A percentile compares a stretch with the other conserved stretches of the same genome.
Evolutionary conservation across 2,888 invertebrate species (phyloP).

Genomic region (Mesorhabditis spiculigera): DNA sequence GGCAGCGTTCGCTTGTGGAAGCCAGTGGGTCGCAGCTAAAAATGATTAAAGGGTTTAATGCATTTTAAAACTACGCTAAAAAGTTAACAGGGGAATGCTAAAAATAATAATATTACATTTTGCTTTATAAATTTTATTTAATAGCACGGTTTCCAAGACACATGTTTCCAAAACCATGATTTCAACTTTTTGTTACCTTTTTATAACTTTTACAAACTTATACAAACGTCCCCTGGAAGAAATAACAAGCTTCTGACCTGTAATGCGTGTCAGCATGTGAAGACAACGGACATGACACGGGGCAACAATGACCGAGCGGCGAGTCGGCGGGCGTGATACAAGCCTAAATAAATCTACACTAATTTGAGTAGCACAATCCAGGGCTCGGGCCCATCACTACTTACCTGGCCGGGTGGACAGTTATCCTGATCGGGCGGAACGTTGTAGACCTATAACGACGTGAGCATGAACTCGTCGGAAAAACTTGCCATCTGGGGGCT

Average conservation of each 20-base stretch:
- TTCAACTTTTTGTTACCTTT: too few species aligned
- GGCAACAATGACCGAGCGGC: slow-evolving; percentile 56
- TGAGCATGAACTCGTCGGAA: background rate
- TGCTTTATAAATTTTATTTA: too few species aligned
- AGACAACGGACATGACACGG: slow-evolving; percentile 52
- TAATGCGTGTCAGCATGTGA: slow-evolving; percentile 42
- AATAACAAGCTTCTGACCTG: background rate
- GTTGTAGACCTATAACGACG: slow-evolving; percentile 28
- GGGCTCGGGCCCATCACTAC: background rate
- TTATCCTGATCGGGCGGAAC: slow-evolving; percentile 43
- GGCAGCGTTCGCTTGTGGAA: slow-evolving; percentile 33
- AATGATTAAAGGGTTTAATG: too few species aligned
- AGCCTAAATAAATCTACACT: slow-evolving; percentile 4
- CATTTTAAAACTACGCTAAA: too few species aligned
- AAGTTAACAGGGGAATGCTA: too few species aligned
- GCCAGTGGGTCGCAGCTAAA: slow-evolving; percentile 41
- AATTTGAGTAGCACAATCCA: background rate
- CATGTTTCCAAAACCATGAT: too few species aligned
- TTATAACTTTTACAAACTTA: too few species aligned
- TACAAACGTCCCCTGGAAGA: too few species aligned
- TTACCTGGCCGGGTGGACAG: slow-evolving; percentile 45
- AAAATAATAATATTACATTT: too few species aligned
- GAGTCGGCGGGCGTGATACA: slow-evolving; percentile 52
- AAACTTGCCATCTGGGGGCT: slow-evolving; percentile 29
- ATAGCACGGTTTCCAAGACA: too few species aligned